Conservation (phyloP, 2,797 vertebrate species). For the Rhinophrynus dorsalis region DNA sequence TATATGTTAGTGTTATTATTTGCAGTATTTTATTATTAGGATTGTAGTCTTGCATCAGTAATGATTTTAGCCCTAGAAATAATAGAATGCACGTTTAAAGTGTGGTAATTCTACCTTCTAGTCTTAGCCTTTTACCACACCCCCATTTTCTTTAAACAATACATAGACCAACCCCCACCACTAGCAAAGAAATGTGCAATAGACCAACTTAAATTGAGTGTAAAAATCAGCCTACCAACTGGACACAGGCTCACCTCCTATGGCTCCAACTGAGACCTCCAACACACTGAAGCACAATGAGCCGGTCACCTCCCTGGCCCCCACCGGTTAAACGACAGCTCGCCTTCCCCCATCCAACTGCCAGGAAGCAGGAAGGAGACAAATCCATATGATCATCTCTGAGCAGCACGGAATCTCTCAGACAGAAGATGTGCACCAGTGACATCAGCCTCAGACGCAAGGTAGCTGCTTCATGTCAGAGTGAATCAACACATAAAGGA, state of each 20-base stretch:
- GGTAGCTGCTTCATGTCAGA: not conserved
- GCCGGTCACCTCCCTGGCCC: not conserved
- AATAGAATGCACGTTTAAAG: no score
- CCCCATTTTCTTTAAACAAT: not conserved
- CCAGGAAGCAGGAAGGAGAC: not conserved
- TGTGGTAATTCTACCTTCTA: not conserved
- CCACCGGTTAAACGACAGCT: not conserved
- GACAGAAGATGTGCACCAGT: not conserved
- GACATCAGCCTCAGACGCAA: constrained; percentile 13
- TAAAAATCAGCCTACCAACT: not conserved
- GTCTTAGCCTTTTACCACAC: not conserved
- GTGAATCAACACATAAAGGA: not conserved
- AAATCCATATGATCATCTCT: not conserved
- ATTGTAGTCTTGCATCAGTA: no score
- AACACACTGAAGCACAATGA: no score
- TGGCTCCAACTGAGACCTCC: not conserved
- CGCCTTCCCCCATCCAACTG: not conserved
- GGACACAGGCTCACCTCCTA: not conserved
- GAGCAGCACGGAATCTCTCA: constrained; percentile 1
- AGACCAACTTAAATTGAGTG: not conserved
- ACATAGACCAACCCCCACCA: not conserved
- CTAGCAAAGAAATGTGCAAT: not conserved
- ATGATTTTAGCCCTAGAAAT: no score
- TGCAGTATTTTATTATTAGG: no score
- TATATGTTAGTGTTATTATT: no score